Evolutionary conservation across 1,140 invertebrate genomes (phyloP), one percentile per base, ranked within the genome.

Genomic region (Habropoda laboriosa): DNA sequence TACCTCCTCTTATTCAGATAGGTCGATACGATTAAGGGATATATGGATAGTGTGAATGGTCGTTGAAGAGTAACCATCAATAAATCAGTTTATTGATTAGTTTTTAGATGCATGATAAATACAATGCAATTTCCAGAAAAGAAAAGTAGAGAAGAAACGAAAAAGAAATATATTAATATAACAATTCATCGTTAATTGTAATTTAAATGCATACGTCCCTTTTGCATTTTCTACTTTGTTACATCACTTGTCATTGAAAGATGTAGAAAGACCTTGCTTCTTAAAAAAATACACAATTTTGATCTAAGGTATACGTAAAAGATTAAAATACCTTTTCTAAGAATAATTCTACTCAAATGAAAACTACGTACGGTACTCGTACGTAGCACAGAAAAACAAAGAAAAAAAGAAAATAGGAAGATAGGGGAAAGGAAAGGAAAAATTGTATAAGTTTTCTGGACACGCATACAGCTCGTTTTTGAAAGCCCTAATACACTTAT

Each of bases 191-290:
- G 12, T 47, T 49, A 21, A 21, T 66, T 51, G 12, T 51, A 18
- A 51, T 57, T 66, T n/a, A 30, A 64, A 86, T 38, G 85, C 85
- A 86, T 86, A 80, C 84, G 83, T 86, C 76, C 55, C 84, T 83
- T 75, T 78, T 78, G 76, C 49, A 86, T 76, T 63, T 66, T 74
- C 42, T 13, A 16, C 49, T 32, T 49, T 42, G 27, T 16, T 66
- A 38, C 32, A 18, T 55, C 16, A 13, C 12, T 27, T 55, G 10
- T n/a, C 64, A 21, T 63, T 7, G 21, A 30, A 61, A 13, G 60
- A 77, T 7, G 57, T 27, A 45, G n/a, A 27, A 40, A 24, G 13
- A 49, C n/a, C 8, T 27, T 40, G 49, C 12, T 61, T 70, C 45
- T 42, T 47, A 32, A 38, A 18, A 40, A 42, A 47, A 70, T 42